phyloP scores from a whole-genome alignment of 30 jellyfish, hydroid and myxozoan genomes.

The Morbakka virulenta region DNA sequence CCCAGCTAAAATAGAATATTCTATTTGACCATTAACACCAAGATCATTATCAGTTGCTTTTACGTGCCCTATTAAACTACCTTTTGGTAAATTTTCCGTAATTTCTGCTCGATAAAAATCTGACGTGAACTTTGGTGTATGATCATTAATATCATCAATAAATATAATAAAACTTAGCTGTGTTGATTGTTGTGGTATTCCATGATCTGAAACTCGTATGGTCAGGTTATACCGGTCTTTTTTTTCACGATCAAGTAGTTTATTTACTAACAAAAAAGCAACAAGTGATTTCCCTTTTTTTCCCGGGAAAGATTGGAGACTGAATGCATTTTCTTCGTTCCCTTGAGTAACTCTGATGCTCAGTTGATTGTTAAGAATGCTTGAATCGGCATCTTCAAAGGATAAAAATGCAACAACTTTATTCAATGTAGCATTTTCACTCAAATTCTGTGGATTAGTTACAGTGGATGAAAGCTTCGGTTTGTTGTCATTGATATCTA shows the following conservation, averaged over 20 bases:
- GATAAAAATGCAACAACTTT: neutral
- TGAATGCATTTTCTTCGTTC: conserved; percentile 4
- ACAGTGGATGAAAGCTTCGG: conserved; percentile 22
- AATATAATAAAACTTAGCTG: neutral
- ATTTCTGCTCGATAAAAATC: neutral
- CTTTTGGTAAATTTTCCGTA: conserved; percentile 41
- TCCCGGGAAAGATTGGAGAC: neutral
- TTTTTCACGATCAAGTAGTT: conserved; percentile 59
- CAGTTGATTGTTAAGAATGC: neutral
- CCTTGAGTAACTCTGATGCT: conserved; percentile 21
- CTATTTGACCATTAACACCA: conserved; percentile 21
- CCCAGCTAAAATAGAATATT: conserved; percentile 36
- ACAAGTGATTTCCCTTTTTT: neutral
- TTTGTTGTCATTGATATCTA: conserved; percentile 68
- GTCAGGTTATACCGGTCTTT: conserved; percentile 9
- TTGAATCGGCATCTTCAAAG: conserved; percentile 53
- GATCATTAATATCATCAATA: conserved; percentile 71
- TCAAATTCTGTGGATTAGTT: neutral
- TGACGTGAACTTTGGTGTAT: conserved; percentile 41
- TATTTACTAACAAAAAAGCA: conserved; percentile 9
- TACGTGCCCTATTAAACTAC: conserved; percentile 50
- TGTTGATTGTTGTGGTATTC: conserved; percentile 46
- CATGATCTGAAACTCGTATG: conserved; percentile 64
- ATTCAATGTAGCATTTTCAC: conserved; percentile 17
- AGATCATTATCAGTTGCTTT: conserved; percentile 51